Conservation (phyloP, 2,888 invertebrate species). For the Caenorhabditis sp. region DNA sequence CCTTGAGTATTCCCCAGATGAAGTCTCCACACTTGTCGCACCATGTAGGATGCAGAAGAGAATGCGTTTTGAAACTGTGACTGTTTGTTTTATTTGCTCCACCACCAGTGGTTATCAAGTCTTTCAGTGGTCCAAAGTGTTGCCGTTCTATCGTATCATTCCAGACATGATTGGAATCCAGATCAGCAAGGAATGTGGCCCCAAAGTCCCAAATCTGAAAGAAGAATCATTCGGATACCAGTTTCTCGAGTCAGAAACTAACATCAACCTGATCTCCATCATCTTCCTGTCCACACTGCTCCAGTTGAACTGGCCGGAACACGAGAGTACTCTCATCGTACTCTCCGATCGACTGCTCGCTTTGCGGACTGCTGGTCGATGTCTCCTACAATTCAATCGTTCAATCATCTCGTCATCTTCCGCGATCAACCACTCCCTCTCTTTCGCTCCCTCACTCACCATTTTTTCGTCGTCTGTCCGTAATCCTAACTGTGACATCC, state of each 20-base stretch:
- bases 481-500: slow-evolving; percentile 74
- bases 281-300: slow-evolving; percentile 45
- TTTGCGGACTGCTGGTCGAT: slow-evolving; percentile 47
- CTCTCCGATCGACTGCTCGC: slow-evolving; percentile 57
- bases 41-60: slow-evolving; percentile 84
- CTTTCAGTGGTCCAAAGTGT: slow-evolving; percentile 77
- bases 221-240: background rate
- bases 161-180: slow-evolving; percentile 72
- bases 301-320: slow-evolving; percentile 64
- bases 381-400: slow-evolving; percentile 48
- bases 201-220: slow-evolving; percentile 69
- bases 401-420: slow-evolving; percentile 45
- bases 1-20: slow-evolving; percentile 85
- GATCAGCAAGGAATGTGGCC: slow-evolving; percentile 68
- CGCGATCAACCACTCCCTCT: background rate
- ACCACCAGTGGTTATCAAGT: slow-evolving; percentile 73
- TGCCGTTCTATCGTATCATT: slow-evolving; percentile 76
- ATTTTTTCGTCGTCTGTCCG: slow-evolving; percentile 54
- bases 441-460: slow-evolving; percentile 40
- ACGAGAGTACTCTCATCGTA: slow-evolving; percentile 67
- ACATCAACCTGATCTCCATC: slow-evolving; percentile 46
- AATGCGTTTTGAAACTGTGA: slow-evolving; percentile 73
- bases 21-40: slow-evolving; percentile 86
- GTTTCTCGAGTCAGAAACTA: background rate
- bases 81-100: slow-evolving; percentile 74